Evolutionary conservation across 2,113 vertebrate species (phyloP), one percentile per base, ranked within the genome.

Genomic region (Cottus gobio): DNA sequence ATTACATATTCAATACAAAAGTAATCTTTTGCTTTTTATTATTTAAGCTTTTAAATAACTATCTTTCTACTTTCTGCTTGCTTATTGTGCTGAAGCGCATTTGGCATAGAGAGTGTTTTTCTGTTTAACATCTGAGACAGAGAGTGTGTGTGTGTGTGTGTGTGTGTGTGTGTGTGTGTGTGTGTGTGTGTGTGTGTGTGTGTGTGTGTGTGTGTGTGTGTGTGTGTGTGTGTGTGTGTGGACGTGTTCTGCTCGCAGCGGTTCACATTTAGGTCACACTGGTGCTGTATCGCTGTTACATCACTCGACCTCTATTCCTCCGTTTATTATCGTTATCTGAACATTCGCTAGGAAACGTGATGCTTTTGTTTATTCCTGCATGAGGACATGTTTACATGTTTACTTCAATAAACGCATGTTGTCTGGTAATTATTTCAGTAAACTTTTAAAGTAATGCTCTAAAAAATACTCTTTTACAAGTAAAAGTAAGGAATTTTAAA

Each of bases 221-320:
- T 68, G 68, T 84, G 30, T 52, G 64, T 37, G 36, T 9, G 57
- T 57, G 37, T 52, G 36, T 30, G 8, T 16, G 2, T 63, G 70
- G 77, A 54, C 70, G 65, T 28, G 11, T 77, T 84, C 8, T 65
- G 85, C 88, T 90, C 54, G 69, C 85, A 89, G 89, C 66, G 18
- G 82, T 90, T 92, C 83, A 93, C 78, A 92, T 91, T 87, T 90
- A 89, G 91, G 87, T 92, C 92, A 91, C 85, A 46, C 74, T 86
- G 78, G 79, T 84, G 79, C 79, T 71, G 71, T 86, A 69, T 42
- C 26, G 83, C 79, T 78, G 70, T 93, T 93, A 88, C 90, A 90
- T 93, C 92, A 61, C 80, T 68, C 77, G 2, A 79, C 62, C 80
- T 87, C 71, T 9, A 7, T 81, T 65, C 37, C 60, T 66, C 72